phyloP scores from a whole-genome alignment of 2,888 invertebrate genomes.

The Caenorhabditis parvicauda region DNA sequence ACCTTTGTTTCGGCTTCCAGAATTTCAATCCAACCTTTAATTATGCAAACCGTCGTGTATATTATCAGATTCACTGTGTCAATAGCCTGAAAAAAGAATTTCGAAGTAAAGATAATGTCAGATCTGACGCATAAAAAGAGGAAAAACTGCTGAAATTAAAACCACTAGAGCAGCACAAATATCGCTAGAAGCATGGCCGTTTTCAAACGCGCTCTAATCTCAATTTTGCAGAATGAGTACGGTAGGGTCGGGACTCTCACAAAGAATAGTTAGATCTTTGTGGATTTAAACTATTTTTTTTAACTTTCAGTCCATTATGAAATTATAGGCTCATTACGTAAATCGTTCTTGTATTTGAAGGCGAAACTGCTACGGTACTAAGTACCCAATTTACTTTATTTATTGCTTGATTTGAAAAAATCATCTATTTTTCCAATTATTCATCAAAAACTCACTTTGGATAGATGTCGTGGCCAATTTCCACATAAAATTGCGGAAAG shows the following conservation, averaged over 20 bases:
- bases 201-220: too few relatives aligned
- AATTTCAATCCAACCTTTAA: conserved; percentile 45
- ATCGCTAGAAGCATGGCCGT: too few relatives aligned
- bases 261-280: too few relatives aligned
- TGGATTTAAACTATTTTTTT: too few relatives aligned
- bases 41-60: conserved; percentile 21
- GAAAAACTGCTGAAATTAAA: too few relatives aligned
- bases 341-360: neutral
- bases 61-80: conserved; percentile 32
- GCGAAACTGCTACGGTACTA: neutral
- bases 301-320: too few relatives aligned
- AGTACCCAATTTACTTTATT: conserved; percentile 4
- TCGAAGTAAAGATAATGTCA: too few relatives aligned
- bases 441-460: conserved; percentile 2
- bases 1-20: conserved; percentile 25
- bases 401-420: too few relatives aligned
- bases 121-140: too few relatives aligned
- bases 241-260: too few relatives aligned
- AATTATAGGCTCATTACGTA: neutral
- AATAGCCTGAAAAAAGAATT: conserved; percentile 32
- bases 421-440: neutral
- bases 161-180: too few relatives aligned
- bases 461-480: conserved; percentile 27
- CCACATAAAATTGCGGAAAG: conserved; percentile 27
- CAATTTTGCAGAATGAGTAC: too few relatives aligned